These are phyloP conservation scores for Vidua chalybeata DNA, from an alignment of 2,113 vertebrate species.

Conservation along the genomic window DNA sequence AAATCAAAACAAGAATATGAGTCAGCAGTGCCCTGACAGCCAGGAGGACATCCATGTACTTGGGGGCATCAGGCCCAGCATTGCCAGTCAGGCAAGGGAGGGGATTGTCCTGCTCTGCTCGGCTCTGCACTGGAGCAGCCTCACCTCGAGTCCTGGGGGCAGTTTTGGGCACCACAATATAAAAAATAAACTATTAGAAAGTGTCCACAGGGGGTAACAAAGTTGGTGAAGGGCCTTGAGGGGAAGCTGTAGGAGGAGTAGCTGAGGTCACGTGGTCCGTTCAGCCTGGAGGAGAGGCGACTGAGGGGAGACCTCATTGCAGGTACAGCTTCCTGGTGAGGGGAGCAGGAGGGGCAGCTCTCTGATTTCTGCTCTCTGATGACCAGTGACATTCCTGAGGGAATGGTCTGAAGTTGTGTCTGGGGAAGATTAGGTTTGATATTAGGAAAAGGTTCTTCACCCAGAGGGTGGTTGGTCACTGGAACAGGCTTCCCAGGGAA, in stretches of 20 bases:
- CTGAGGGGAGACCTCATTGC: background rate
- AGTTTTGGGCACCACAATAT: background rate
- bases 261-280: background rate
- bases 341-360: background rate
- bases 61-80: background rate
- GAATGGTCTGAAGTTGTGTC: background rate
- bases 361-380: background rate
- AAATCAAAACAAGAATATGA: background rate
- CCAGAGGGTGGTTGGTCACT: background rate
- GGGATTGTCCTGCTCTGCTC: background rate
- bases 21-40: background rate
- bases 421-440: rapidly evolving
- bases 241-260: rapidly evolving
- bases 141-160: rapidly evolving
- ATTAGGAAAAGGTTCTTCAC: background rate
- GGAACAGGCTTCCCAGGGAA: background rate
- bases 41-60: rapidly evolving
- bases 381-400: background rate
- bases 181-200: background rate
- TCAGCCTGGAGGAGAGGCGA: background rate
- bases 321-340: background rate
- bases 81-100: rapidly evolving
- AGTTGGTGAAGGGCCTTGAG: background rate
- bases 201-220: rapidly evolving
- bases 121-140: background rate